These are phyloP conservation scores for Aplodontia rufa DNA, from an alignment of 2,113 vertebrate species.

Conservation along the genomic window DNA sequence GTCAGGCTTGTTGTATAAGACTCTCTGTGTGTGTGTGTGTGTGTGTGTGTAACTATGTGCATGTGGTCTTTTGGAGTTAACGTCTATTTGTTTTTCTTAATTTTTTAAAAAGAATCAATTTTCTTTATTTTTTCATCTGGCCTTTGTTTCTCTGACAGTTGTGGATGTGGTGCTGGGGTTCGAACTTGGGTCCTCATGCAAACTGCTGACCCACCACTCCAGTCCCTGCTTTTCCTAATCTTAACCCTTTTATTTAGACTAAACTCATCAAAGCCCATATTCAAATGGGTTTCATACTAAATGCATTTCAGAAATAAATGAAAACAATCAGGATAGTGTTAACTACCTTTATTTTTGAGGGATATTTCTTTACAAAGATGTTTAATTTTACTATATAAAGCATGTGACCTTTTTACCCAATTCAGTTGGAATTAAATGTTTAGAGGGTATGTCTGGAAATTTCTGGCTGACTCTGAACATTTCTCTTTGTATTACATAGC, in stretches of 20 bases:
- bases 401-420: not conserved
- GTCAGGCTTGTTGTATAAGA: not conserved
- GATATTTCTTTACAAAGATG: not conserved
- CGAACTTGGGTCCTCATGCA: too few relatives aligned
- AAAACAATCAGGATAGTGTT: not conserved
- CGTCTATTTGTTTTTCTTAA: not conserved
- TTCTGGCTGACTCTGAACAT: not conserved
- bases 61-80: not conserved
- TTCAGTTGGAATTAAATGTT: not conserved
- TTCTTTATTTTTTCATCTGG: too few relatives aligned
- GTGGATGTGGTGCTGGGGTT: too few relatives aligned
- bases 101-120: too few relatives aligned
- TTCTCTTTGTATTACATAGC: not conserved
- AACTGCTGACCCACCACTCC: too few relatives aligned
- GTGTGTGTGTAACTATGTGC: not conserved
- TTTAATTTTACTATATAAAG: not conserved
- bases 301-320: not conserved
- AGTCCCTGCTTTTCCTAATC: not conserved
- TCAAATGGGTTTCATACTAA: not conserved
- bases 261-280: not conserved
- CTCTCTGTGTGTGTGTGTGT: not conserved
- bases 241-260: not conserved
- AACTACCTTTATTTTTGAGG: slow-evolving; percentile 3
- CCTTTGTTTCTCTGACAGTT: too few relatives aligned
- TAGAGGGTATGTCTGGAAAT: not conserved